A percentile compares a stretch with the other conserved stretches of the same genome.
These are phyloP conservation scores for Cichladusa arquata DNA, from an alignment of 2,113 vertebrate species.

Conservation along the genomic window DNA sequence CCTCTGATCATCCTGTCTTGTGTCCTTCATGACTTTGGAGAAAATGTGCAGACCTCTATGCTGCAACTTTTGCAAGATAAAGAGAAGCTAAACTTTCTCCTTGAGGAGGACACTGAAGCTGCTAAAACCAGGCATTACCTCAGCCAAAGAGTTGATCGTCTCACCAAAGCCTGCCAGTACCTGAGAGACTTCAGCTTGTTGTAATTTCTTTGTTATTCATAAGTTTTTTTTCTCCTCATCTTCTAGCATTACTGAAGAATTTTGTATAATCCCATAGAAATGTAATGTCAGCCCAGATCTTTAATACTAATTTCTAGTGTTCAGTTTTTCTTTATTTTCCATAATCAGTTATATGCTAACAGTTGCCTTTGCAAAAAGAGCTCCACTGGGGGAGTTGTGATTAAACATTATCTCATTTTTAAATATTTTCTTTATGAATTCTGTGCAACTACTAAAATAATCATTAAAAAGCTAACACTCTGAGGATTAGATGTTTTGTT, in stretches of 20 bases:
- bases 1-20: constrained; percentile 83
- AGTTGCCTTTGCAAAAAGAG: not conserved
- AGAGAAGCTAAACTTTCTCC: constrained; percentile 54
- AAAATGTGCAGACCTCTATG: constrained; percentile 76
- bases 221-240: not conserved
- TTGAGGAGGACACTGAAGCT: constrained; percentile 78
- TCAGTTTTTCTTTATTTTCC: not conserved
- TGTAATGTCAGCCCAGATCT: not conserved
- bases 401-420: not conserved
- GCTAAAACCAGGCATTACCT: constrained; percentile 69
- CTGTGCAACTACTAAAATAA: not conserved
- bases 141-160: constrained; percentile 61
- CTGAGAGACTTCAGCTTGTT: constrained; percentile 54
- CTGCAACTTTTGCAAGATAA: constrained; percentile 79
- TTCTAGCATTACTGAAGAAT: not conserved
- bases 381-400: not conserved
- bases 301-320: not conserved
- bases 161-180: constrained; percentile 73
- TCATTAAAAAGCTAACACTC: not conserved
- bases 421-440: not conserved
- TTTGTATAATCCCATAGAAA: not conserved
- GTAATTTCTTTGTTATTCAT: not conserved
- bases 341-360: not conserved
- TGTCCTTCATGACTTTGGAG: constrained; percentile 71
- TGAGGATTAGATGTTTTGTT: not conserved